These are phyloP conservation scores for Vanessa tameamea DNA, from an alignment of 1,140 invertebrate species.

Conservation along the genomic window DNA sequence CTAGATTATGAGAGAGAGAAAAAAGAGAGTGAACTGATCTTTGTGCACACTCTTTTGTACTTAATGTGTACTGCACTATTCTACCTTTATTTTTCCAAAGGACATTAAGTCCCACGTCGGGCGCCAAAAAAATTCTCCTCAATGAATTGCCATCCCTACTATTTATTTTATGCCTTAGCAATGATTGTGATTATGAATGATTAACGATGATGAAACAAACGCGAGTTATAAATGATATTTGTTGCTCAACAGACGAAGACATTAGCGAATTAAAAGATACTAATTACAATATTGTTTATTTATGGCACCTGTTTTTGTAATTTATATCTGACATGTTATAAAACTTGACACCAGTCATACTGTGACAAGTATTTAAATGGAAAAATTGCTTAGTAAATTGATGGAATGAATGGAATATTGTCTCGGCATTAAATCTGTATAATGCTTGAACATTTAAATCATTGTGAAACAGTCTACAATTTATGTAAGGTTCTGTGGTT, in stretches of 20 bases:
- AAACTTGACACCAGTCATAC: neutral
- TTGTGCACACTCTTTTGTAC: too few relatives aligned
- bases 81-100: neutral
- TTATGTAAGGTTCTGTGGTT: too few relatives aligned
- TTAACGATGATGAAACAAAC: too few relatives aligned
- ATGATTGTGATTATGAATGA: too few relatives aligned
- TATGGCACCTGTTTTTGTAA: neutral
- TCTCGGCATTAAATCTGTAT: neutral
- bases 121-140: neutral
- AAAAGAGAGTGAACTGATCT: too few relatives aligned
- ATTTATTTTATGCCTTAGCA: too few relatives aligned
- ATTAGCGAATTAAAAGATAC: slow-evolving; percentile 3
- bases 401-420: neutral
- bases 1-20: too few relatives aligned
- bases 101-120: slow-evolving; percentile 5
- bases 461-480: too few relatives aligned
- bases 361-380: neutral
- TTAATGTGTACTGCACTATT: too few relatives aligned
- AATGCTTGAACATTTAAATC: too few relatives aligned
- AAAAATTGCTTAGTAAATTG: neutral
- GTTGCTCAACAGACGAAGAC: slow-evolving; percentile 4
- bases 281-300: slow-evolving; percentile 10
- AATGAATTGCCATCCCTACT: too few relatives aligned
- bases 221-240: neutral
- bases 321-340: neutral